Percentiles rank a stretch among this genome's conserved stretches.
These are phyloP conservation scores for Equus przewalskii DNA, from an alignment of 2,113 vertebrate genomes.

Conservation along the genomic window DNA sequence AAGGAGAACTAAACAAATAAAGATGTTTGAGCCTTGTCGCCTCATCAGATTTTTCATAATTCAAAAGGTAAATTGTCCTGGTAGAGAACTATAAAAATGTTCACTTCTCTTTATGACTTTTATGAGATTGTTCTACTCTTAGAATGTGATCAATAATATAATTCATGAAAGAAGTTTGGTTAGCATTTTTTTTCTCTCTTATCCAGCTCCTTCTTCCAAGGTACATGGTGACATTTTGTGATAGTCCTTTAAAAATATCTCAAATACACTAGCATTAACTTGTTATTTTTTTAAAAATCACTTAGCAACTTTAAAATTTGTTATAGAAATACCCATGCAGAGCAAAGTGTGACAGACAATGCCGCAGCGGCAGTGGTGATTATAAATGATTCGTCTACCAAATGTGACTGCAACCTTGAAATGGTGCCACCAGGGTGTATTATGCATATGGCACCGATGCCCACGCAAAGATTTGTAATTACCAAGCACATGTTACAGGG, in stretches of 20 bases:
- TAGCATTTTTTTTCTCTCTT: not conserved
- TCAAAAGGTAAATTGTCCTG: not conserved
- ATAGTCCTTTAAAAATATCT: constrained; percentile 42
- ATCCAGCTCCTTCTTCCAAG: not conserved
- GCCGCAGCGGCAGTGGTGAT: not conserved
- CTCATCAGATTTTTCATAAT: not conserved
- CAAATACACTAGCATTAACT: constrained; percentile 11
- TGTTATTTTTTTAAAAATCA: constrained; percentile 58
- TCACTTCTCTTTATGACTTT: not conserved
- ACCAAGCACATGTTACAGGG: constrained; percentile 70
- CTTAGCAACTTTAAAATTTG: constrained; percentile 37
- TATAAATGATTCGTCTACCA: constrained; percentile 44
- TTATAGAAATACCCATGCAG: constrained; percentile 43
- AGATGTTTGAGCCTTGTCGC: not conserved
- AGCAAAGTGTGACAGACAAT: constrained; percentile 38
- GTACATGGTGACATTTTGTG: not conserved
- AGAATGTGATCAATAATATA: not conserved
- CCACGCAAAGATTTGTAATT: constrained; percentile 70
- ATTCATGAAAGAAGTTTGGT: not conserved
- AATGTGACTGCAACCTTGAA: constrained; percentile 76
- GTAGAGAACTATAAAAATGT: not conserved
- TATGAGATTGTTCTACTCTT: not conserved
- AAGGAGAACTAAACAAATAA: not conserved
- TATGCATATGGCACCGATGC: constrained; percentile 47
- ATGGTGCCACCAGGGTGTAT: constrained; percentile 62